Percentiles rank a stretch among this genome's conserved stretches.
Evolutionary conservation across 2,113 vertebrate species (phyloP).

Genomic region (Danio rerio): GRCz12tu NC_133187.1:5096001-5096500

Average conservation of each 20-base stretch:
- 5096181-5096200: constrained; percentile 84
- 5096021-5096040: no score
- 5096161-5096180: constrained; percentile 81
- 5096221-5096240: constrained; percentile 78
- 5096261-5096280: constrained; percentile 74
- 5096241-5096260: constrained; percentile 86
- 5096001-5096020: no score
- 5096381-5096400: constrained; percentile 71
- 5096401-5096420: constrained; percentile 73
- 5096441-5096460: constrained; percentile 75
- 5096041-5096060: no score
- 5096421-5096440: constrained; percentile 63
- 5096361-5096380: constrained; percentile 83
- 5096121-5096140: no score
- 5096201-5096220: constrained; percentile 83
- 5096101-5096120: no score
- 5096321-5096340: constrained; percentile 82
- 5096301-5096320: constrained; percentile 83
- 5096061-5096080: neutral
- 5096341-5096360: constrained; percentile 83
- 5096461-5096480: constrained; percentile 73
- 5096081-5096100: no score
- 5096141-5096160: constrained; percentile 1
- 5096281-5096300: constrained; percentile 79
- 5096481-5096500: constrained; percentile 75